Conservation (phyloP, 2,888 invertebrate species). For the Cheilosia pagana region DNA sequence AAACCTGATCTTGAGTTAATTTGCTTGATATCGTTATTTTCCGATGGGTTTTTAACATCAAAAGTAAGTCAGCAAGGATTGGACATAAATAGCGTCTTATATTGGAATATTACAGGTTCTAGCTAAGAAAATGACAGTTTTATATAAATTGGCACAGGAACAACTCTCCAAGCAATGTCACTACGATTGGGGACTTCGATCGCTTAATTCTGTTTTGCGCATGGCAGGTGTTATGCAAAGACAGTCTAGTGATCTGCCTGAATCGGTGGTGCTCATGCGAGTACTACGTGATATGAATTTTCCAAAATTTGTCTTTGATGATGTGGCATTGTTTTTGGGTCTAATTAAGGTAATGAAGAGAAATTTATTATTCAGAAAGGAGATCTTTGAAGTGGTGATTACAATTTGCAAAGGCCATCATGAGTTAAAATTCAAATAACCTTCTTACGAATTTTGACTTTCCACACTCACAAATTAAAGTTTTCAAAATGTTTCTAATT, state of each 20-base stretch:
- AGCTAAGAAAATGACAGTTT: slow-evolving; percentile 96
- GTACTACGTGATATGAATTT: slow-evolving; percentile 96
- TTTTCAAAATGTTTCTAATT: no score
- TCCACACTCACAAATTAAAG: no score
- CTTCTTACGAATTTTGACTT: no score
- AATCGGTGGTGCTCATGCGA: slow-evolving; percentile 95
- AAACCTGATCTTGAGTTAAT: slow-evolving; percentile 96
- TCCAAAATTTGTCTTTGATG: slow-evolving; percentile 96
- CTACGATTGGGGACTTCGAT: slow-evolving; percentile 96
- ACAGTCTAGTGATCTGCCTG: slow-evolving; percentile 90
- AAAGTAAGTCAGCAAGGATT: slow-evolving; percentile 85
- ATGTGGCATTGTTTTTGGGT: slow-evolving; percentile 94
- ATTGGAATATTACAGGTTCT: slow-evolving; percentile 84
- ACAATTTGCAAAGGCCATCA: no score
- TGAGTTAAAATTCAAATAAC: neutral
- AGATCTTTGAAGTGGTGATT: no score
- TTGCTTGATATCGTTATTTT: slow-evolving; percentile 95
- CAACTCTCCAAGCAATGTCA: slow-evolving; percentile 96
- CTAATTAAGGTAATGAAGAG: slow-evolving; percentile 86
- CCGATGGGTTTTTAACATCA: slow-evolving; percentile 95
- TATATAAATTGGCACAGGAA: slow-evolving; percentile 93
- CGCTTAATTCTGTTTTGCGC: slow-evolving; percentile 94
- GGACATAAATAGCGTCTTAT: neutral
- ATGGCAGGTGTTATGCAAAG: slow-evolving; percentile 96
- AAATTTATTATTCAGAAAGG: no score